Evolutionary conservation across 2,888 invertebrate genomes (phyloP).

Genomic region (Luperina testacea): DNA sequence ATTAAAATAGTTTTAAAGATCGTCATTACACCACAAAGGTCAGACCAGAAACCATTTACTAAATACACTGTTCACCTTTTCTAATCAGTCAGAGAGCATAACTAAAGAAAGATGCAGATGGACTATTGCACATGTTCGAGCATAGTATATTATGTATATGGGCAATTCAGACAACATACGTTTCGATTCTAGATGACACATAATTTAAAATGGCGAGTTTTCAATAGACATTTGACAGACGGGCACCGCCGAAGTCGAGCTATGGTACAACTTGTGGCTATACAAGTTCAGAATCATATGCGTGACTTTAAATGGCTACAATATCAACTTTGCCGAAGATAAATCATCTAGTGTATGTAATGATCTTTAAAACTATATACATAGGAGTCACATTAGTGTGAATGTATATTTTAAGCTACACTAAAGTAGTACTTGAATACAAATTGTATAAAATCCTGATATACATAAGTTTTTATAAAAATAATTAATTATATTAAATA

Average conservation of each 20-base stretch:
- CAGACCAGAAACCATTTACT: constrained; percentile 11
- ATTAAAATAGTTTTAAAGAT: constrained; percentile 44
- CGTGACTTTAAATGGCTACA: constrained; percentile 38
- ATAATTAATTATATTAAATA: constrained; percentile 35
- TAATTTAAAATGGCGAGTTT: constrained; percentile 27
- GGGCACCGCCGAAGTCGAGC: constrained; percentile 31
- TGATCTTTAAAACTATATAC: constrained; percentile 50
- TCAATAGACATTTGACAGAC: constrained; percentile 13
- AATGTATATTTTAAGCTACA: constrained; percentile 53
- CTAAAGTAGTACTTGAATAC: constrained; percentile 48
- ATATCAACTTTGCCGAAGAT: constrained; percentile 20
- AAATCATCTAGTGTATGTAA: constrained; percentile 17
- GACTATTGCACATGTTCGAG: constrained; percentile 30
- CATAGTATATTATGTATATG: constrained; percentile 13
- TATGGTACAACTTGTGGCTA: constrained; percentile 62
- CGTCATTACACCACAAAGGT: constrained; percentile 16
- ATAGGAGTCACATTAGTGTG: constrained; percentile 45
- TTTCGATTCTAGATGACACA: constrained; percentile 7
- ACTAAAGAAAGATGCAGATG: constrained; percentile 1
- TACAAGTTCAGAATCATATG: constrained; percentile 62
- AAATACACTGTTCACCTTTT: not conserved
- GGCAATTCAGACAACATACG: constrained; percentile 18
- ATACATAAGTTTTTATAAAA: constrained; percentile 52
- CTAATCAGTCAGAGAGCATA: not conserved
- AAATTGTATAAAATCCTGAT: constrained; percentile 61